phyloP scores from a whole-genome alignment of 2,797 vertebrate species.

The Lepidocolaptes lacrymiger region DNA sequence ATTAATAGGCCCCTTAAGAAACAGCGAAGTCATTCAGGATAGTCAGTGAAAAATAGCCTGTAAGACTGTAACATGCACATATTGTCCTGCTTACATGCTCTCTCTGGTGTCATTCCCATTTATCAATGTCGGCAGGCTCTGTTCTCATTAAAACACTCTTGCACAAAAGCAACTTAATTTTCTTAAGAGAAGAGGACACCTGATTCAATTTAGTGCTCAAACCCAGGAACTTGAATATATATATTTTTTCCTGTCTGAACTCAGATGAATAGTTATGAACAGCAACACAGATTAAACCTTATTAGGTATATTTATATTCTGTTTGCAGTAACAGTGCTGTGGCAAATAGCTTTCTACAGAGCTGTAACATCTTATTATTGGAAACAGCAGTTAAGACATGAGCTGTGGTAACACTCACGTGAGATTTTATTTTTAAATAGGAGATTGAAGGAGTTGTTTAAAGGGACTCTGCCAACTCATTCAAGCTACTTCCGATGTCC shows the following conservation, averaged over 20 bases:
- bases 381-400: conserved; percentile 45
- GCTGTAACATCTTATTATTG: conserved; percentile 47
- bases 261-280: conserved; percentile 85
- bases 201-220: conserved; percentile 94
- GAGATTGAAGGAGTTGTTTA: conserved; percentile 35
- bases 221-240: conserved; percentile 84
- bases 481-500: not conserved
- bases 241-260: conserved; percentile 55
- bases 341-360: conserved; percentile 63
- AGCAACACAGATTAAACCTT: conserved; percentile 80
- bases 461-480: not conserved
- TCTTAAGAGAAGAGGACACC: conserved; percentile 98
- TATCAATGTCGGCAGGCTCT: conserved; percentile 90
- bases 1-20: conserved; percentile 91
- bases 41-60: conserved; percentile 93
- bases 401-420: not conserved
- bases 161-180: conserved; percentile 97
- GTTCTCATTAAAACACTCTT: conserved; percentile 94
- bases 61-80: conserved; percentile 86
- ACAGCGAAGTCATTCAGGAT: conserved; percentile 81
- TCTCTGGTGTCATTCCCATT: conserved; percentile 89
- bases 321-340: conserved; percentile 83
- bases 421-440: conserved; percentile 56
- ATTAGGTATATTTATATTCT: conserved; percentile 81
- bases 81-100: conserved; percentile 89